Evolutionary conservation across 2,888 invertebrate genomes (phyloP), one percentile per base, ranked within the genome.

Genomic region (Alviniconcha strummeri): DNA sequence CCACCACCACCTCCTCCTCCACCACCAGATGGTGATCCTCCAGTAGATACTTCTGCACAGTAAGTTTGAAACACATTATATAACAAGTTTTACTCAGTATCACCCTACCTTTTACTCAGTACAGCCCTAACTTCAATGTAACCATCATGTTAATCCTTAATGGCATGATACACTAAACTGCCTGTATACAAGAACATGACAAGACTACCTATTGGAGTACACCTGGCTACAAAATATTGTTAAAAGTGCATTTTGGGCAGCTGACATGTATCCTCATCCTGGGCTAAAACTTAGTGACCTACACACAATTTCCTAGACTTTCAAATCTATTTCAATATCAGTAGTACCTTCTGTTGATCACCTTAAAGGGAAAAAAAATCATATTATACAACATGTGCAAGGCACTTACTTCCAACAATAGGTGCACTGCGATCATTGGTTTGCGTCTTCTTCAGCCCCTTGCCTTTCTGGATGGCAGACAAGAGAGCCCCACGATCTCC

Each of bases 381-480:
- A 36, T 36, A 3, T 36, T 36, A 36, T 36, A 36, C 36, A 36
- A 36, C 36, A 36, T 36, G 36, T 36, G 36, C 36, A 36, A 36
- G 36, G 36, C 36, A 80, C 81, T 74, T 36, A 81, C 81, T 75
- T 60, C 75, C 75, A 64, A 81, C 52, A 3, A 17, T 5, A n/a
- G 93, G 93, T 6, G 83, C 89, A 89, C 93, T 93, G 82, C 92
- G 91, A 84, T 94, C 93, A 13, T 91, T 90, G 5, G 92, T 93
- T 6, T 86, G 90, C 5, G 92, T 84, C 82, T 92, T 93, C 83
- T 95, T 95, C 87, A 98, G 95, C 76, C 96, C 95, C 69, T 95
- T 94, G 90, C 95, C 95, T 93, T 96, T 96, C 13, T 82, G 77
- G 92, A 98, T 98, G 86, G 97, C 97, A 89, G 96, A 96, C 84